Base-by-base conservation (phyloP, 1,140 invertebrate genomes). In the Bactericera cockerelli region DNA sequence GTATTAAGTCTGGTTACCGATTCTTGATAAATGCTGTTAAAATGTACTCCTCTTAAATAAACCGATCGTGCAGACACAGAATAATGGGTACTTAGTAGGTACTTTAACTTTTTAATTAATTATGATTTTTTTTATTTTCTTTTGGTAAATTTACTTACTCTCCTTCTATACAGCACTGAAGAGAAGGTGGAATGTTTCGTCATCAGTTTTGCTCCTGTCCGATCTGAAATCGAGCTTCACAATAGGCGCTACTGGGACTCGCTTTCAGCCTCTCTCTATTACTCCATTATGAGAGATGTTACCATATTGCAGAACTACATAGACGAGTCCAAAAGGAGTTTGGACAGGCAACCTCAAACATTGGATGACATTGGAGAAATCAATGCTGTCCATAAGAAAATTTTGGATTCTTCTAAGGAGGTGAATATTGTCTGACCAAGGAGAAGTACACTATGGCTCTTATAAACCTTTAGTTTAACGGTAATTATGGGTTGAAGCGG, bases 171-270 rank as follows among this genome's bases (percentile, higher is more conserved):
- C 66, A 93, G 89, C 62, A 76, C 79, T 38, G 87, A 94, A 67
- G 84, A 92, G 65, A 83, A 82, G 68, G 78, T 95, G 61, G 89
- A 89, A 56, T 93, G 90, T 74, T 87, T 90, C 59, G 71, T 74
- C 6, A 74, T 91, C 1, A 85, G 79, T 61, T 81, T 82, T 26
- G 74, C 74, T 38, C 81, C 82, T 1, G 77, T 87, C 0, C 80
- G 94, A 59, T 81, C 82, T 14, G 90, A 93, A 64, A 82, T 98
- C 26, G 94, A 98, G 71, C 83, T 87, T 4, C 83, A 93, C 28
- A 87, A 95, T 59, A 78, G 90, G 57, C 81, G 83, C 55, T 84
- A 94, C 64, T 97, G 94, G 87, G 88, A 93, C 68, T 80, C 86
- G 13, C 74, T 99, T 49, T 79, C 86, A 11, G 80, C 80, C 38